Percentiles rank a stretch among this genome's conserved stretches.
Conservation (phyloP, 2,113 vertebrate species). For the Alethe diademata region DNA sequence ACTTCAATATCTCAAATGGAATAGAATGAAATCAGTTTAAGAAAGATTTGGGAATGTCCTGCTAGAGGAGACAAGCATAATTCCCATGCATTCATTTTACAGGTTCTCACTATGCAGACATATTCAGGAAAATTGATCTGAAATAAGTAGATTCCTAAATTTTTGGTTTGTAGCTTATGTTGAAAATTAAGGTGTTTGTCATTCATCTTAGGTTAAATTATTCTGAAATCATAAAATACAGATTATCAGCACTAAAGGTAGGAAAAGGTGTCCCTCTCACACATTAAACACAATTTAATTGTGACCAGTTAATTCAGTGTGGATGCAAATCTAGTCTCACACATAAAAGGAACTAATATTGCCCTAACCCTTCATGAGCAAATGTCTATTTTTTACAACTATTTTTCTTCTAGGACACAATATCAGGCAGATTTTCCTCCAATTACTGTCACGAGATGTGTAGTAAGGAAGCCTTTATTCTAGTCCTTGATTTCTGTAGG, state of each 20-base stretch:
- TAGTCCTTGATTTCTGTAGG: neutral
- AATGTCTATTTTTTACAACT: neutral
- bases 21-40: neutral
- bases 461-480: neutral
- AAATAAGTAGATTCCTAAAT: neutral
- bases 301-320: neutral
- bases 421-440: neutral
- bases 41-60: neutral
- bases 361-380: neutral
- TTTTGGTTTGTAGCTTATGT: neutral
- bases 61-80: neutral
- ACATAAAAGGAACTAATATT: neutral
- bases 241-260: neutral
- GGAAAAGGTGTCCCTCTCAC: neutral
- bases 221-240: neutral
- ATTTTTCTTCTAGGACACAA: neutral
- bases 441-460: neutral
- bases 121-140: neutral
- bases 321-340: neutral
- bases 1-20: neutral
- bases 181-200: neutral
- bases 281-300: neutral
- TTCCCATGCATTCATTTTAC: neutral
- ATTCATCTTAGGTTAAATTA: neutral
- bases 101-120: neutral